Percentiles rank a stretch among this genome's conserved stretches.
Conservation (phyloP, 2,797 vertebrate species). For the Lagorchestes hirsutus region DNA sequence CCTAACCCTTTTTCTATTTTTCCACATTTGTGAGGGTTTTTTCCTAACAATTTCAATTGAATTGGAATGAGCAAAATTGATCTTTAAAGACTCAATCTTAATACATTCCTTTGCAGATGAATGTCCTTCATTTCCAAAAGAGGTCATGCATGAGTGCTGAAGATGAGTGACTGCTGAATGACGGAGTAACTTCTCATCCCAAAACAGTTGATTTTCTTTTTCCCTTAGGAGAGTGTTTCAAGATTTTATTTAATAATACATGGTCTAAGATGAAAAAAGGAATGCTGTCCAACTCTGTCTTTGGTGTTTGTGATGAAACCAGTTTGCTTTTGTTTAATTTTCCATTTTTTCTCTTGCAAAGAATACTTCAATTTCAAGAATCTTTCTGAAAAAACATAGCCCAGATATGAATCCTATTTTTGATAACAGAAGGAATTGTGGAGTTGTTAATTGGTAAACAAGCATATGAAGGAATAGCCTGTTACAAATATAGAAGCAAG, state of each 20-base stretch:
- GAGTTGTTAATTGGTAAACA: not conserved
- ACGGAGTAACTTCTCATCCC: not conserved
- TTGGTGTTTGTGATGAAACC: not conserved
- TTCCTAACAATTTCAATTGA: not conserved
- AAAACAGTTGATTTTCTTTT: not conserved
- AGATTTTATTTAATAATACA: not conserved
- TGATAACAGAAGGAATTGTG: not conserved
- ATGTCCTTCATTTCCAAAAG: not conserved
- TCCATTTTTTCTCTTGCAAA: not conserved
- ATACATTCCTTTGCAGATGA: constrained; percentile 8
- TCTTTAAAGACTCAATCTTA: not conserved
- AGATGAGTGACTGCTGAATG: not conserved
- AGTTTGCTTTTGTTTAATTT: constrained; percentile 5
- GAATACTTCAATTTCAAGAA: not conserved
- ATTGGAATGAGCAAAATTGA: not conserved
- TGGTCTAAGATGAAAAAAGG: not conserved
- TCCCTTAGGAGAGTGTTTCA: not conserved
- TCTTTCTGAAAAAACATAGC: not conserved
- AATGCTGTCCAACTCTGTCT: not conserved
- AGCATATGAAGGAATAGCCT: not conserved
- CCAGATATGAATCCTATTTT: not conserved
- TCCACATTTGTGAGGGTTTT: not conserved
- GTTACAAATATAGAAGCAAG: not conserved
- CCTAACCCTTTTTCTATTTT: not conserved
- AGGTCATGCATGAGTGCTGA: not conserved